These are phyloP conservation scores for Phthorimaea operculella DNA, from an alignment of 1,140 invertebrate species.

Conservation along the genomic window DNA sequence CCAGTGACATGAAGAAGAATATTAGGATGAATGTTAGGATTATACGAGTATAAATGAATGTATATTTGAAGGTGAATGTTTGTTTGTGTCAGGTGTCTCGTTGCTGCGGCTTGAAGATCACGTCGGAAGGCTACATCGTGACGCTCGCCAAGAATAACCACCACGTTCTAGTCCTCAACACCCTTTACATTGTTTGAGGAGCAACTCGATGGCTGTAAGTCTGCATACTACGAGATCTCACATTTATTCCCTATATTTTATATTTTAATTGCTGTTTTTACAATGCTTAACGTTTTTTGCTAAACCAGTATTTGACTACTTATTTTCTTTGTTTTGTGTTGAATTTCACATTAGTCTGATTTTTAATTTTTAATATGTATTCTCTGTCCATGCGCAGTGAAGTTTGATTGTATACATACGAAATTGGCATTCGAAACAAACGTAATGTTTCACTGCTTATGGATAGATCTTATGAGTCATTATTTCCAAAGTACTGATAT, in stretches of 20 bases:
- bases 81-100: conserved; percentile 82
- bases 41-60: too few relatives aligned
- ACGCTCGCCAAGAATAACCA: conserved; percentile 99
- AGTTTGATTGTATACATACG: conserved; percentile 31
- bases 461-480: conserved; percentile 42
- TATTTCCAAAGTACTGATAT: conserved; percentile 65
- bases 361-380: conserved; percentile 31
- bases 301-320: conserved; percentile 67
- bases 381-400: conserved; percentile 44
- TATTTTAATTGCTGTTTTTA: conserved; percentile 65
- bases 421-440: conserved; percentile 31
- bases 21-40: too few relatives aligned
- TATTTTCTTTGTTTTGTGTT: conserved; percentile 63
- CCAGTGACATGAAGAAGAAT: too few relatives aligned
- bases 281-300: conserved; percentile 65
- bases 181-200: conserved; percentile 89
- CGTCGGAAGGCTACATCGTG: conserved; percentile 95
- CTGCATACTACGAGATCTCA: conserved; percentile 67
- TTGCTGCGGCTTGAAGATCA: conserved; percentile 97
- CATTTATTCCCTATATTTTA: conserved; percentile 68
- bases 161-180: conserved; percentile 96
- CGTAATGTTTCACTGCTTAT: conserved; percentile 41
- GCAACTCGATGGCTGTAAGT: conserved; percentile 62
- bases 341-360: conserved; percentile 61
- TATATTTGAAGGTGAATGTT: neutral